Percentiles rank a stretch among this genome's conserved stretches.
Conservation (phyloP, 2,797 vertebrate genomes). For the Sebastes taczanowskii region DNA sequence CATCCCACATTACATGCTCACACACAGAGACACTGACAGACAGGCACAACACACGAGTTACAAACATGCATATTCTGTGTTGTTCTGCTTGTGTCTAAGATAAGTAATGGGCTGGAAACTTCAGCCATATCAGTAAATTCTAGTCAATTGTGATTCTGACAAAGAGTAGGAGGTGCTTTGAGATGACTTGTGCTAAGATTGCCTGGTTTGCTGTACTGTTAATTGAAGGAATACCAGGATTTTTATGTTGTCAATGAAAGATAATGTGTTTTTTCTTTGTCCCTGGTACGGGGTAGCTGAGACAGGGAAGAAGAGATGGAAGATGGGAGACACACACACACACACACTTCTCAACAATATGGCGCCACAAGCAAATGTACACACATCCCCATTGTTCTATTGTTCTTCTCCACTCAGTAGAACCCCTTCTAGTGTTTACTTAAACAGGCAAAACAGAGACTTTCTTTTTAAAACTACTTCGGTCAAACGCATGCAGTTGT, state of each 20-base stretch:
- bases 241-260: background rate
- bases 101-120: background rate
- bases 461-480: background rate
- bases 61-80: background rate
- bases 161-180: background rate
- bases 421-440: constrained; percentile 41
- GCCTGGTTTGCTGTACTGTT: background rate
- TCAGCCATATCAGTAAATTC: background rate
- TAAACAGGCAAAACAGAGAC: constrained; percentile 31
- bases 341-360: constrained; percentile 39
- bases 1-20: constrained; percentile 27
- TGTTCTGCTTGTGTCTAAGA: background rate
- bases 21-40: constrained; percentile 1
- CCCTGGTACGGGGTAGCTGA: constrained; percentile 1
- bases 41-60: background rate
- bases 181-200: background rate
- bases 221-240: background rate
- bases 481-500: constrained; percentile 7
- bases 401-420: constrained; percentile 60
- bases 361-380: constrained; percentile 51
- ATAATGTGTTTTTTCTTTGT: constrained; percentile 26
- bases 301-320: background rate
- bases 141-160: constrained; percentile 7
- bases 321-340: constrained; percentile 31
- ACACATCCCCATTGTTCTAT: constrained; percentile 68